Base-by-base conservation (phyloP, 1,140 invertebrate species). In the Danaus melanippus region DNA sequence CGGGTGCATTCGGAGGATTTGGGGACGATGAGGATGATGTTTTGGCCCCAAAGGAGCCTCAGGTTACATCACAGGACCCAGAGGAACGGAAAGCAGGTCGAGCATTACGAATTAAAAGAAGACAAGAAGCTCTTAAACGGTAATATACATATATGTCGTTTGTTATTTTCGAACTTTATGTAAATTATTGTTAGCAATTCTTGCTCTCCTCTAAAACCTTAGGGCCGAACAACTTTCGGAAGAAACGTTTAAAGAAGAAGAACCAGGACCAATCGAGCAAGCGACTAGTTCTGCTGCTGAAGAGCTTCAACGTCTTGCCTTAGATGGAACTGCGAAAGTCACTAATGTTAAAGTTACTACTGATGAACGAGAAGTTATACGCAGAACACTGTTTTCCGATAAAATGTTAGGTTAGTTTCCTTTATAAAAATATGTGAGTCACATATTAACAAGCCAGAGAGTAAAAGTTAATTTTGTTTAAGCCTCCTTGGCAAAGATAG, bases 321-420 rank as follows among this genome's bases (percentile, higher is more conserved):
- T 87, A 39, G 92, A 94, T 84, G 92, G 92, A 12, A 88, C 91
- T 46, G 92, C 93, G 74, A 89, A 92, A 64, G 92, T 94, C 56
- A 89, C 91, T 11, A 94, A 93, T 74, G 90, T 95, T 1, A 89
- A 89, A 72, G 87, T 93, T 12, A 93, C 93, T 0, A 93, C 90
- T 40, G 93, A 95, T 66, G 89, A 91, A 0, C 86, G 92, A 2
- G 93, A 94, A 77, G 80, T 92, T 50, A 77, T 80, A 11, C 64
- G 83, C 41, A 67, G 83, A 2, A 59, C 62, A 1, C 49, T 75
- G 2, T 84, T 79, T 56, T 68, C 67, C 9, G 58, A 77, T 2
- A 78, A 78, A 53, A 80, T 76, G 75, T 56, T 52, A 60, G 60
- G 79, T 84, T 65, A 51, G 63, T 60, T 41, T 44, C 48, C 44